Evolutionary conservation across 2,888 invertebrate genomes (phyloP).

Genomic region (Philopedon plagiatum): DNA sequence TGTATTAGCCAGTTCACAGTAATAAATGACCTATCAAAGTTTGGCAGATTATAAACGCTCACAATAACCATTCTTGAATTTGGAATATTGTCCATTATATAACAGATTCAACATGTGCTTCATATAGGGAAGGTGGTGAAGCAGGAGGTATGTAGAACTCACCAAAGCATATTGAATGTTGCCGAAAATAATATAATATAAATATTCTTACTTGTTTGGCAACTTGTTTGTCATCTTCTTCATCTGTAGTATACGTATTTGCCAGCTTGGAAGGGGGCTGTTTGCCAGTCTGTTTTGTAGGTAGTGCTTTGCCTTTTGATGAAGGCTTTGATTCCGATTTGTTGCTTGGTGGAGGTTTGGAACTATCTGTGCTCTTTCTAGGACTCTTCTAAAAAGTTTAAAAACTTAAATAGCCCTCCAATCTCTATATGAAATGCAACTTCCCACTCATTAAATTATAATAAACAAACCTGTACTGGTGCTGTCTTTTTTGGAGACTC

Average conservation of each 20-base stretch:
- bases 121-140: no score
- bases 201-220: constrained; percentile 51
- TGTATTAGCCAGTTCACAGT: no score
- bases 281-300: constrained; percentile 49
- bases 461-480: constrained; percentile 56
- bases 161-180: no score
- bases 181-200: constrained; percentile 62
- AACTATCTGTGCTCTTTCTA: constrained; percentile 62
- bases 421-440: neutral
- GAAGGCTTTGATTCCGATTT: constrained; percentile 55
- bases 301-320: constrained; percentile 52
- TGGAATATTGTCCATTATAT: no score
- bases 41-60: no score
- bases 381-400: constrained; percentile 54
- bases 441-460: no score
- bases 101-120: no score
- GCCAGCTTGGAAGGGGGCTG: constrained; percentile 52
- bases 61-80: no score
- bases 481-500: constrained; percentile 64
- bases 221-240: constrained; percentile 59
- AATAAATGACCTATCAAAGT: no score
- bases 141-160: no score
- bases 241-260: constrained; percentile 61
- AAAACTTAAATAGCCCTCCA: neutral
- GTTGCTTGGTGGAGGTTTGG: constrained; percentile 43